These are phyloP conservation scores for Sebastes fasciatus DNA, from an alignment of 2,113 vertebrate species.

Conservation along the genomic window DNA sequence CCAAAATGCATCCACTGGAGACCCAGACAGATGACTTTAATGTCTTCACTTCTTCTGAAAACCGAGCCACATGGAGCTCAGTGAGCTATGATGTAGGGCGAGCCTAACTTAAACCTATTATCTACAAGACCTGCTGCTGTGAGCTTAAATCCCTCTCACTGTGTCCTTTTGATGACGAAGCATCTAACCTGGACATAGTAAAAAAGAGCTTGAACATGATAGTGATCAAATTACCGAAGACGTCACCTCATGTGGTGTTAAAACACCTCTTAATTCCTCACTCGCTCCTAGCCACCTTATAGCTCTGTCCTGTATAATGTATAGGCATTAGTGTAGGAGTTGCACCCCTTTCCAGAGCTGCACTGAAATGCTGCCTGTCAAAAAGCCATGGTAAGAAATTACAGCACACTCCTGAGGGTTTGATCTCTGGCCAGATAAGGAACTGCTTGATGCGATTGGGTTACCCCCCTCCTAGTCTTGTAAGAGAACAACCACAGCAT, in stretches of 20 bases:
- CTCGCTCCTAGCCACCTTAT: neutral
- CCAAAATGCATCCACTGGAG: slow-evolving; percentile 62
- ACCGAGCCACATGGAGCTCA: slow-evolving; percentile 42
- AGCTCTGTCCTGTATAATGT: slow-evolving; percentile 14
- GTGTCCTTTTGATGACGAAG: slow-evolving; percentile 58
- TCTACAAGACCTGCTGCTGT: slow-evolving; percentile 66
- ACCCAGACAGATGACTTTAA: slow-evolving; percentile 71
- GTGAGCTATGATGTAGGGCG: slow-evolving; percentile 44
- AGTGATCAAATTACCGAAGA: slow-evolving; percentile 45
- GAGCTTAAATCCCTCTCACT: slow-evolving; percentile 29
- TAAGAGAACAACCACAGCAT: slow-evolving; percentile 50
- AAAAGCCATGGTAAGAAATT: slow-evolving; percentile 62
- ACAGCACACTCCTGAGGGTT: slow-evolving; percentile 61
- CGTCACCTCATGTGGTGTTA: slow-evolving; percentile 39
- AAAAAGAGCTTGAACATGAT: slow-evolving; percentile 48
- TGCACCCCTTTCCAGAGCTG: slow-evolving; percentile 5
- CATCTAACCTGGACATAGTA: slow-evolving; percentile 22
- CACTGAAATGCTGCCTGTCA: slow-evolving; percentile 55
- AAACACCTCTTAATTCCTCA: slow-evolving; percentile 47
- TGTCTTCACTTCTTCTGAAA: slow-evolving; percentile 65
- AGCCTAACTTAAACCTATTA: slow-evolving; percentile 66
- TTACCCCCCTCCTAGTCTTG: slow-evolving; percentile 35
- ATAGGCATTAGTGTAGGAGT: slow-evolving; percentile 16
- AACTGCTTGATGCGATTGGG: slow-evolving; percentile 59
- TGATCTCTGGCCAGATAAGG: slow-evolving; percentile 74